Conservation (phyloP, 1,140 invertebrate species). For the Lepidurus packardi region DNA sequence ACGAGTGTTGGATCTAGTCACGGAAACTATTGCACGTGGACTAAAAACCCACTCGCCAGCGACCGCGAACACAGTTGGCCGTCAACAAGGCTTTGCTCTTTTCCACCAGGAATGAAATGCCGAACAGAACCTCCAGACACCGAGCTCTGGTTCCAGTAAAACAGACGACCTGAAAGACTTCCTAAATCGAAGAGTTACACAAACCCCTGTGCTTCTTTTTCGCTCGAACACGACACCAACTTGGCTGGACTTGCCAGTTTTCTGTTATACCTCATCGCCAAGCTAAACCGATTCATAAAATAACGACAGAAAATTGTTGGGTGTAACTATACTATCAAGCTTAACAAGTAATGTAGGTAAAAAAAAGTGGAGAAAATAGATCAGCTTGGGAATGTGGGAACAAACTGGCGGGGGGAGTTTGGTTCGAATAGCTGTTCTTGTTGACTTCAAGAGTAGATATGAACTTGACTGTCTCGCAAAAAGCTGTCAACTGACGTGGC, state of each 20-base stretch:
- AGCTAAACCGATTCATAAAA: not conserved
- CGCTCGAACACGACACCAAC: not conserved
- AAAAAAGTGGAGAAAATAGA: not conserved
- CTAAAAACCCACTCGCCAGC: conserved; percentile 13
- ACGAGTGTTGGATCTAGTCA: conserved; percentile 52
- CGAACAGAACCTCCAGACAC: no score
- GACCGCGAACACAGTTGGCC: not conserved
- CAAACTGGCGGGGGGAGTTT: not conserved
- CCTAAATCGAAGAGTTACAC: not conserved
- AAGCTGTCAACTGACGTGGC: conserved; percentile 4
- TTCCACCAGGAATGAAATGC: no score
- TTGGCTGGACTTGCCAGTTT: not conserved
- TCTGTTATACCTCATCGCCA: not conserved
- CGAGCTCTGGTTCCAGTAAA: no score
- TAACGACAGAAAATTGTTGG: not conserved
- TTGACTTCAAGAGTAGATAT: not conserved
- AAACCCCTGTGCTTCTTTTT: not conserved
- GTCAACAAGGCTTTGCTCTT: no score
- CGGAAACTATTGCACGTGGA: conserved; percentile 37
- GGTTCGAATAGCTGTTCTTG: not conserved
- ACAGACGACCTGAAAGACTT: no score
- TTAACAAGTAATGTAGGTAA: not conserved
- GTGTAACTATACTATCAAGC: not conserved
- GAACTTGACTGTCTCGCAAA: not conserved
- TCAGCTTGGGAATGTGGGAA: not conserved